Conservation (phyloP, 2,888 invertebrate genomes). For the Tyria jacobaeae region DNA sequence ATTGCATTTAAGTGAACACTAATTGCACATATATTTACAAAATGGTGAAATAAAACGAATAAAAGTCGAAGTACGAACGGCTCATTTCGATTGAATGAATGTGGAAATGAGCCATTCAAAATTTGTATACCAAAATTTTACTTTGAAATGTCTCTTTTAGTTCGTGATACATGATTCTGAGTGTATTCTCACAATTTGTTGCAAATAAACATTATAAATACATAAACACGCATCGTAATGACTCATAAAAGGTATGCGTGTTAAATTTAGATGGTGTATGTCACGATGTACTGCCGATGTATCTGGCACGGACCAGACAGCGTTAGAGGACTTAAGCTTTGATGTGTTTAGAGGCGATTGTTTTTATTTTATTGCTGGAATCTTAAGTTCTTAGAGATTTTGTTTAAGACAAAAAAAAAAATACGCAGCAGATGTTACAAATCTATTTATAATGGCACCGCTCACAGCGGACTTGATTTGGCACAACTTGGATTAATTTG, state of each 20-base stretch:
- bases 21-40: constrained; percentile 1
- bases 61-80: neutral
- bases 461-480: constrained; percentile 1
- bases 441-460: constrained; percentile 3
- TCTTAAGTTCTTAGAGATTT: constrained; percentile 14
- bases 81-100: too few species aligned
- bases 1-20: neutral
- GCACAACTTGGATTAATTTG: neutral
- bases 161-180: constrained; percentile 9
- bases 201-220: constrained; percentile 43
- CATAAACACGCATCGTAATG: constrained; percentile 37
- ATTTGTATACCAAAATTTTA: constrained; percentile 1
- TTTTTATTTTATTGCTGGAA: constrained; percentile 29
- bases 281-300: constrained; percentile 21
- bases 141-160: neutral
- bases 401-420: constrained; percentile 8
- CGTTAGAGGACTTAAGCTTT: constrained; percentile 28
- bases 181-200: constrained; percentile 35
- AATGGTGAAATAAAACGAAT: constrained; percentile 8
- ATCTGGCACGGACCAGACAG: constrained; percentile 31
- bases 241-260: constrained; percentile 51
- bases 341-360: constrained; percentile 42
- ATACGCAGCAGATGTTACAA: constrained; percentile 3
- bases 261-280: constrained; percentile 41
- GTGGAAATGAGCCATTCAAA: constrained; percentile 6